These are phyloP conservation scores for Tipula unca DNA, from an alignment of 2,888 invertebrate species.

Conservation along the genomic window DNA sequence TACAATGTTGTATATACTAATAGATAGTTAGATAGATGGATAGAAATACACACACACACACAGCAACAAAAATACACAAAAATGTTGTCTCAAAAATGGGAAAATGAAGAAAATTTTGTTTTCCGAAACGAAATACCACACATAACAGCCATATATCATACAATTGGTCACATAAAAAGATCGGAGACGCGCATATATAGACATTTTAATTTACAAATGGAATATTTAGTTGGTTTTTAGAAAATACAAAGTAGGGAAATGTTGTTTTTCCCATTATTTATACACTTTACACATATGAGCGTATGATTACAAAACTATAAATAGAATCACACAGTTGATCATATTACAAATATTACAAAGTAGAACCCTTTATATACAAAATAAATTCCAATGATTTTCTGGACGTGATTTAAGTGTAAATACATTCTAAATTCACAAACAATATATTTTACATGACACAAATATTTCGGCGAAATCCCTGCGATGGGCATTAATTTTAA, in stretches of 20 bases:
- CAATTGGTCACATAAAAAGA: not conserved
- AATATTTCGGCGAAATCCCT: not conserved
- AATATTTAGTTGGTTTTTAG: not conserved
- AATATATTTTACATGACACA: not conserved
- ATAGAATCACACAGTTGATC: not conserved
- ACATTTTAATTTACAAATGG: not conserved
- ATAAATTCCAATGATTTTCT: not conserved
- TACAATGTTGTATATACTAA: too few relatives aligned
- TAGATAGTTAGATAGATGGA: not conserved
- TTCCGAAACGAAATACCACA: not conserved
- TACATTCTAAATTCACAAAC: not conserved
- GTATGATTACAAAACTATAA: not conserved
- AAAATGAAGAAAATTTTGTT: not conserved
- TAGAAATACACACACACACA: not conserved
- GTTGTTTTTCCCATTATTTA: not conserved
- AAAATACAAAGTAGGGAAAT: not conserved
- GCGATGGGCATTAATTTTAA: not conserved
- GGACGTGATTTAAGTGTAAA: not conserved
- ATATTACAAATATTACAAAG: not conserved
- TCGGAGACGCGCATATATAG: not conserved
- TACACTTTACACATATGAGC: not conserved
- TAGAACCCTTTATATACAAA: not conserved
- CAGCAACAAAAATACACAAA: not conserved
- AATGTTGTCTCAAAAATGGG: not conserved
- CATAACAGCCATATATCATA: not conserved